Percentiles rank a stretch among this genome's conserved stretches.
phyloP scores from a whole-genome alignment of 2,888 invertebrate species.

The Oscheius onirici region DNA sequence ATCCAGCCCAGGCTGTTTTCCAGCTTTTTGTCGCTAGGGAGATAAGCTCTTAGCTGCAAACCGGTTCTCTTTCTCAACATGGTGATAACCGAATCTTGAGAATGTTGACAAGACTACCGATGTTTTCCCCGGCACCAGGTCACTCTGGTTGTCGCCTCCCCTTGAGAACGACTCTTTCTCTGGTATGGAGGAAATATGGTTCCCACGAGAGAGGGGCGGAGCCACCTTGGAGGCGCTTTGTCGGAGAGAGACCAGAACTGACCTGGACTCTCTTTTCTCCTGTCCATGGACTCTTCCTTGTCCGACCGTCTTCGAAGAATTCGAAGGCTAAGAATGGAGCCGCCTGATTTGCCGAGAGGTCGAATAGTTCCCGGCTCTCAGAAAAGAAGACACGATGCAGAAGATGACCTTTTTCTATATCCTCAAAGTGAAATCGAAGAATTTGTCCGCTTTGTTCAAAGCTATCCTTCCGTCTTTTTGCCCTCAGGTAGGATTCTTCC shows the following conservation, averaged over 20 bases:
- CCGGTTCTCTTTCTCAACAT: no score
- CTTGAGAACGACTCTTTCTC: no score
- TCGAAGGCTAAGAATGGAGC: conserved; percentile 8
- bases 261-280: conserved; percentile 10
- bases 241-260: conserved; percentile 1
- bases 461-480: not conserved
- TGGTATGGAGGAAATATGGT: not conserved
- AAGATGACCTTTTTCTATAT: conserved; percentile 13
- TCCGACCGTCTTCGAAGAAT: conserved; percentile 4
- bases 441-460: not conserved
- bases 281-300: conserved; percentile 14
- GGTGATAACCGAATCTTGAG: no score
- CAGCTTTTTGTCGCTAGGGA: no score
- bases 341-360: conserved; percentile 4
- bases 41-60: no score
- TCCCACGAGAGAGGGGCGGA: conserved; percentile 9
- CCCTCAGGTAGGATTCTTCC: not conserved
- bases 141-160: not conserved
- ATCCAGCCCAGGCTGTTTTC: no score
- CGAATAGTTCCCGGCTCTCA: conserved; percentile 26
- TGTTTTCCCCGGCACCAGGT: not conserved
- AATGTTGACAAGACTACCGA: no score
- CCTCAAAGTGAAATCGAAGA: not conserved
- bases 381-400: conserved; percentile 22
- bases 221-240: not conserved